Evolutionary conservation across 2,888 invertebrate species (phyloP), one percentile per base, ranked within the genome.

Genomic region (Euclidia mi): DNA sequence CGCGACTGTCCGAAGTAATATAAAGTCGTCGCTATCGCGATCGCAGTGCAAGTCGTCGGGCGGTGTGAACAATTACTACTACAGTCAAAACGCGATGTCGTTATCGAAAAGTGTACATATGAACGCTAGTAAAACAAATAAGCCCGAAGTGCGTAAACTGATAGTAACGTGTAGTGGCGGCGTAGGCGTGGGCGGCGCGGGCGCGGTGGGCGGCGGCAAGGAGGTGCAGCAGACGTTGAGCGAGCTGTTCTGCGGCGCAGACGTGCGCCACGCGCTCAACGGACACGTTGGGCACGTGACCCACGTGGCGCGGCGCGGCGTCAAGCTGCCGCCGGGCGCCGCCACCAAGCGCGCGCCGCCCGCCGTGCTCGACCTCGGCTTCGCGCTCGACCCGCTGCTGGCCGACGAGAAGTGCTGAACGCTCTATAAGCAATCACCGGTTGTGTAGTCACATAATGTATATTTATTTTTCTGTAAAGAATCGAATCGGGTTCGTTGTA

Each of bases 321-420:
- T 55, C 74, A 77, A 46, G 58, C 73, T 79, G 12, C 78, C 81
- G 14, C 87, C 87, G 76, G 81, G 52, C 28, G 61, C 55, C 47
- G 17, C 79, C 56, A 73, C 79, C 59, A 88, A 90, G 80, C 81
- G 87, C 49, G 69, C 86, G 17, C 59, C 87, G 45, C 65, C 84
- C 29, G 77, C 89, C 10, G 76, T 86, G 60, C 84, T 94, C 2
- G 94, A 94, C 69, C 86, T 94, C 41, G 91, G 87, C 57, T 94
- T 93, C 85, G 73, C 89, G 53, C 87, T 94, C 31, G 95, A 95
- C 80, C 92, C 94, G 12, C 84, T 94, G 14, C 87, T 94, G 32
- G 94, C 94, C 11, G 94, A 95, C 76, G 94, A 95, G 74, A 95
- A 95, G 84, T 95, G 94, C 85, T 95, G 88, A 92, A 79, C 75